Base-by-base conservation (phyloP, 2,797 vertebrate species). In the Agapornis canus region DNA sequence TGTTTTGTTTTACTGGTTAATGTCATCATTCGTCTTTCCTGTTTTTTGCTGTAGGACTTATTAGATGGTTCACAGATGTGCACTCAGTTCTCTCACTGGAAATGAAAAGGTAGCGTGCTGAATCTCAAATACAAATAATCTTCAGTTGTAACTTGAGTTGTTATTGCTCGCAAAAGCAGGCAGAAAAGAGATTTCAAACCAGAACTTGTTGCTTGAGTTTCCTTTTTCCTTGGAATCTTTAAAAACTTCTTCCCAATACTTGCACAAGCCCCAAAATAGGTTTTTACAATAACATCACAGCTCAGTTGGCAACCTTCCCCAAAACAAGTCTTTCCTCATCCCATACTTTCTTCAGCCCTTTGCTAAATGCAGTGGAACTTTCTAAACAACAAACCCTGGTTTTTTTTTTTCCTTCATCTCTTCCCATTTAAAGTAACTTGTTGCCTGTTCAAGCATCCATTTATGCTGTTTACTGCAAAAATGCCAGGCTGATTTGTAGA, bases 31-130 rank as follows among this genome's bases (percentile, higher is more conserved):
- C 32, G 69, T 91, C 82, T 96, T 93, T 92, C 86, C 89, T 95
- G 92, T 61, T 95, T 94, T 95, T 95, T 61, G 49, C 92, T 72
- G 61, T 81, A 92, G 79, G 88, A 83, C 79, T 79, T 93, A 79
- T 89, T 95, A 91, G 91, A 96, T 95, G 65, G 82, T 69, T 95
- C 94, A 89, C 91, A 95, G 93, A 97, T 95, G 92, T 94, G 42
- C 76, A n/a, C 52, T 81, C 91, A 82, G 83, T 49, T 66, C 39
- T 89, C 51, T 75, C 76, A 48, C 56, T 91, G 76, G 79, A 94
- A 95, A 92, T 85, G 35, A 83, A 85, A 93, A 95, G 87, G 72
- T 92, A 83, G 47, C 63, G 61, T 76, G 31, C 65, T 84, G 80
- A 86, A 88, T 76, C 61, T 65, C 75, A 54, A 83, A 72, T 42